Evolutionary conservation across 2,797 vertebrate species (phyloP).

Genomic region (Nannoperca australis): DNA sequence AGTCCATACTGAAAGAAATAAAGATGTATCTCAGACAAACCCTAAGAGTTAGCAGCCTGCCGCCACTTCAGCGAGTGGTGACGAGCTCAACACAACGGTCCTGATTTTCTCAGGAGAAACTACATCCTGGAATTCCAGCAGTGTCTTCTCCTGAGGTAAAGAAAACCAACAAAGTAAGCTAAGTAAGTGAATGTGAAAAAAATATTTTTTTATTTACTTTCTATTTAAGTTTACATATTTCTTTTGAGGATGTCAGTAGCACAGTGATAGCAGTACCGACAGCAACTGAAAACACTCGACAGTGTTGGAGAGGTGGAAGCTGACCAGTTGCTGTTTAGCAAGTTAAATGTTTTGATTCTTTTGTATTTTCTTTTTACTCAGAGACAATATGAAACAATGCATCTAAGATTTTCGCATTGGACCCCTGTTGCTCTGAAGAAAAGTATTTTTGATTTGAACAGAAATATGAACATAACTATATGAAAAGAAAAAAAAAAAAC

Average conservation of each 20-base stretch:
- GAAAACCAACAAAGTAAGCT: slow-evolving; percentile 83
- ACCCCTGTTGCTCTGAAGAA: slow-evolving; percentile 76
- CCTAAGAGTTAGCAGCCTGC: slow-evolving; percentile 62
- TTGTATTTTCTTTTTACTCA: slow-evolving; percentile 76
- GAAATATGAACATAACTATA: slow-evolving; percentile 76
- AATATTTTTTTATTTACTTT: slow-evolving; percentile 82
- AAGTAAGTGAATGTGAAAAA: slow-evolving; percentile 87
- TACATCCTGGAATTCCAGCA: slow-evolving; percentile 66
- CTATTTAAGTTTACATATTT: slow-evolving; percentile 78
- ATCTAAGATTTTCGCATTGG: slow-evolving; percentile 66
- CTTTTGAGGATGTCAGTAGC: slow-evolving; percentile 74
- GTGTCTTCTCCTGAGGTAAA: slow-evolving; percentile 76
- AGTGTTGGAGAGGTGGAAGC: slow-evolving; percentile 55
- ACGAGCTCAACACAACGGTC: slow-evolving; percentile 57
- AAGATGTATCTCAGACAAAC: slow-evolving; percentile 62
- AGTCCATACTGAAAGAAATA: slow-evolving; percentile 57
- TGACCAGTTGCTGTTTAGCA: slow-evolving; percentile 48
- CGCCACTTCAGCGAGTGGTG: slow-evolving; percentile 49
- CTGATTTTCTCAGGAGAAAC: slow-evolving; percentile 66
- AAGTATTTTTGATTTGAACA: slow-evolving; percentile 81
- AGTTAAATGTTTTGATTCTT: slow-evolving; percentile 58
- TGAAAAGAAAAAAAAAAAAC: slow-evolving; percentile 59
- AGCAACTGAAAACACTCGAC: slow-evolving; percentile 45
- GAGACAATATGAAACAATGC: slow-evolving; percentile 75
- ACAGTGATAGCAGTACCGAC: slow-evolving; percentile 60